A percentile compares a stretch with the other conserved stretches of the same genome.
phyloP scores from a whole-genome alignment of 2,797 vertebrate species.

The Philypnodon macrostomus region DNA sequence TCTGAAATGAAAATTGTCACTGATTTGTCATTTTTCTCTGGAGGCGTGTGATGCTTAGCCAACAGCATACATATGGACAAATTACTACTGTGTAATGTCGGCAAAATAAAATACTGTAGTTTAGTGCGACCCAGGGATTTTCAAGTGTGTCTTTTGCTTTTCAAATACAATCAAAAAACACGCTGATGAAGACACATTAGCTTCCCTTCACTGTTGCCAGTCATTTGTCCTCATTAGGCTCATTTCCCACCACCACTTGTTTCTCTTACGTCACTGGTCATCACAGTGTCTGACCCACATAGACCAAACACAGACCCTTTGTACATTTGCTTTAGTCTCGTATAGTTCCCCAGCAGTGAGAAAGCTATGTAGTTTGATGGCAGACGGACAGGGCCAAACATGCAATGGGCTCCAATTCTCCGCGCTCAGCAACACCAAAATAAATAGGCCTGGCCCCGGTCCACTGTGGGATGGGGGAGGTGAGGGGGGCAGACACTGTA shows the following conservation, averaged over 20 bases:
- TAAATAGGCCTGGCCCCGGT: conserved; percentile 59
- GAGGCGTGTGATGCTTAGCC: too few species aligned
- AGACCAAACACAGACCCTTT: conserved; percentile 17
- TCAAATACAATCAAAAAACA: too few species aligned
- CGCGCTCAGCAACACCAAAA: conserved; percentile 75
- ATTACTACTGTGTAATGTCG: too few species aligned
- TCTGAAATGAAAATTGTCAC: too few species aligned
- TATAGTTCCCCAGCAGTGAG: conserved; percentile 23
- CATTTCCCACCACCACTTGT: conserved; percentile 26
- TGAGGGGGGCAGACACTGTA: conserved; percentile 48
- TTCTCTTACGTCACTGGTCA: conserved; percentile 10
- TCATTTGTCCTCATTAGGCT: conserved; percentile 8
- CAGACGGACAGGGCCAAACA: conserved; percentile 33
- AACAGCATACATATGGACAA: too few species aligned
- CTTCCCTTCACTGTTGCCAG: neutral
- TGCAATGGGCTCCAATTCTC: conserved; percentile 63
- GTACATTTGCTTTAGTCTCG: conserved; percentile 11
- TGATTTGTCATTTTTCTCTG: too few species aligned
- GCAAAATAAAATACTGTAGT: too few species aligned
- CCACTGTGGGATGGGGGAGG: conserved; percentile 45
- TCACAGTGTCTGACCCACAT: conserved; percentile 46
- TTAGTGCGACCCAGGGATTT: too few species aligned
- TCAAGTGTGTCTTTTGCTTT: too few species aligned
- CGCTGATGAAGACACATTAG: too few species aligned
- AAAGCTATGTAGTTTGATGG: neutral